These are phyloP conservation scores for Leucophenga montana DNA, from an alignment of 2,888 invertebrate genomes.

Conservation along the genomic window DNA sequence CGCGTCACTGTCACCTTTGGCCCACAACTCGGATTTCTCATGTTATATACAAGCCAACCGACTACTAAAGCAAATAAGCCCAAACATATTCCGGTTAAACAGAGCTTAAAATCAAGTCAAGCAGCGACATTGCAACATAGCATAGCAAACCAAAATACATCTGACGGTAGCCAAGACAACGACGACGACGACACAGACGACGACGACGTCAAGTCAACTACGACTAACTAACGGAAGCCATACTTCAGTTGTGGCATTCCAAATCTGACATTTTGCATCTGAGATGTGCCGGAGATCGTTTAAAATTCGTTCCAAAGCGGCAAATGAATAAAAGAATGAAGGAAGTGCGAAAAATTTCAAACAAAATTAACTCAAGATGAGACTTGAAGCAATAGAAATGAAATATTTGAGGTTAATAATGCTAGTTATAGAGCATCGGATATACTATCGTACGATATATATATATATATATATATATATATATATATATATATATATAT, in stretches of 20 bases:
- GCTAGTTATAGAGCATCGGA: slow-evolving; percentile 45
- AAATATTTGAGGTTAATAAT: too few species aligned
- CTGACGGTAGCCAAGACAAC: slow-evolving; percentile 48
- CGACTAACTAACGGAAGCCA: slow-evolving; percentile 58
- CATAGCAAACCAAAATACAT: too few species aligned
- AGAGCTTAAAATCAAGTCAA: slow-evolving; percentile 1
- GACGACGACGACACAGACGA: too few species aligned
- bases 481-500: too few species aligned
- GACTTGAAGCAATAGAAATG: slow-evolving; percentile 57
- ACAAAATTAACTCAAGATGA: not conserved
- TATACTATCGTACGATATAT: too few species aligned
- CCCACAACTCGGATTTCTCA: not conserved
- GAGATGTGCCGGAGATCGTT: too few species aligned
- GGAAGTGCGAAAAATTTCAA: slow-evolving; percentile 3
- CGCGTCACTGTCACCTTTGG: slow-evolving; percentile 12
- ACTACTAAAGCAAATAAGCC: too few species aligned
- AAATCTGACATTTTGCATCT: slow-evolving; percentile 63
- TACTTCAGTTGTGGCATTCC: slow-evolving; percentile 56
- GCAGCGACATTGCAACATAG: too few species aligned
- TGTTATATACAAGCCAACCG: not conserved
- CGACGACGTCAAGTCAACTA: too few species aligned
- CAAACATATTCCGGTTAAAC: slow-evolving; percentile 11
- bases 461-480: too few species aligned
- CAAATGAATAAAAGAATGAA: not conserved
- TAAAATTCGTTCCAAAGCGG: not conserved